These are phyloP conservation scores for Magallana gigas DNA, from an alignment of 1,140 invertebrate genomes.

Conservation along the genomic window DNA sequence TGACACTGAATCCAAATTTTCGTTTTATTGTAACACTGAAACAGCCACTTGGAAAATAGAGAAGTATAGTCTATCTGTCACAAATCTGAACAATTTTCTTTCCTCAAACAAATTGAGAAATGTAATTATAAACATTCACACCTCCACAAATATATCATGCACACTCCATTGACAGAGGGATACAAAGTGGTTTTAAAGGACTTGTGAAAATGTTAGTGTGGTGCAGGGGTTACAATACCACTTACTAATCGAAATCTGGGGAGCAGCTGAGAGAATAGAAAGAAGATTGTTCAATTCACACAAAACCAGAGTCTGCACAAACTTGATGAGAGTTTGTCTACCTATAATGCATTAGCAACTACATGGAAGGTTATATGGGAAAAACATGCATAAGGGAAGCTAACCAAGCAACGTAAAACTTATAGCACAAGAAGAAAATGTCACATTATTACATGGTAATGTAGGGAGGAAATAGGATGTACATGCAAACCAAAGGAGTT, in stretches of 20 bases:
- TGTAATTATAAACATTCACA: background rate
- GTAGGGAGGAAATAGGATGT: background rate
- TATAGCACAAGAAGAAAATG: background rate
- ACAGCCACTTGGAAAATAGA: background rate
- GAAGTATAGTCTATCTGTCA: background rate
- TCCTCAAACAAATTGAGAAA: background rate
- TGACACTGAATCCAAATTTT: background rate
- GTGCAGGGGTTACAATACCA: conserved; percentile 32
- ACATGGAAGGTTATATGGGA: background rate
- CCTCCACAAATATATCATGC: background rate
- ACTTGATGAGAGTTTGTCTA: background rate
- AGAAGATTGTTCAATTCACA: background rate
- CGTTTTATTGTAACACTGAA: conserved; percentile 3
- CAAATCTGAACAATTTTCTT: background rate
- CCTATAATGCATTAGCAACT: background rate
- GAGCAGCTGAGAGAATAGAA: conserved; percentile 32
- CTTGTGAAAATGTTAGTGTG: conserved; percentile 5
- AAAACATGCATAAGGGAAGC: background rate
- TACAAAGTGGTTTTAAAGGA: background rate
- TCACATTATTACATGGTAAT: background rate
- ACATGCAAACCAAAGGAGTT: conserved; percentile 26
- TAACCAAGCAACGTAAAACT: conserved; percentile 20
- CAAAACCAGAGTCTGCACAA: background rate
- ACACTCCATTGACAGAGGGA: background rate
- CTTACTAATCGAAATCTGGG: conserved; percentile 29